Evolutionary conservation across 2,888 invertebrate species (phyloP).

Genomic region (Ectemnius cavifrons): DNA sequence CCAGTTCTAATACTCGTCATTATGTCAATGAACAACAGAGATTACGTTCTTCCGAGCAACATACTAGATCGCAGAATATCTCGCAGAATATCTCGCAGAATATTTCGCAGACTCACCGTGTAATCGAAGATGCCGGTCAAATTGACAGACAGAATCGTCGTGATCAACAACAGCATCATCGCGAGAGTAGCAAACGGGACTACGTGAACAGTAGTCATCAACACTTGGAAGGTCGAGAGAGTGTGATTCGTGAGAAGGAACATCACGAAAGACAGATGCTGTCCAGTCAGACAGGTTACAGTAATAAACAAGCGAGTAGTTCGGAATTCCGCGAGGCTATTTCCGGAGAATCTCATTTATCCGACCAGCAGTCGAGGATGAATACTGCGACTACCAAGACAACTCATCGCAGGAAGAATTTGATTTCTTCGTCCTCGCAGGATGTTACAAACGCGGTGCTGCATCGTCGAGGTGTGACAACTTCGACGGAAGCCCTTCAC

Average conservation of each 20-base stretch:
- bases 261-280: constrained; percentile 76
- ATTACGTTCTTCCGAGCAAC: constrained; percentile 53
- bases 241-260: constrained; percentile 70
- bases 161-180: constrained; percentile 36
- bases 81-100: constrained; percentile 11
- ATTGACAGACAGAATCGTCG: constrained; percentile 35
- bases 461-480: constrained; percentile 85
- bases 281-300: constrained; percentile 77
- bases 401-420: constrained; percentile 85
- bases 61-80: constrained; percentile 38
- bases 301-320: constrained; percentile 78
- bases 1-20: constrained; percentile 33
- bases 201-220: constrained; percentile 61
- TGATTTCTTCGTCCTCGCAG: constrained; percentile 85
- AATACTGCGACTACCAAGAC: constrained; percentile 60
- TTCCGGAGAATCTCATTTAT: constrained; percentile 52
- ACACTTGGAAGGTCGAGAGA: constrained; percentile 61
- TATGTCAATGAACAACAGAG: constrained; percentile 54
- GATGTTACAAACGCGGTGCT: constrained; percentile 88
- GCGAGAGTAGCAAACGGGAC: constrained; percentile 64
- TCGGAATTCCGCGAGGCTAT: constrained; percentile 81
- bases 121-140: constrained; percentile 58
- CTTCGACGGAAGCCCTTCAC: constrained; percentile 86
- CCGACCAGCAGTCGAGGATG: constrained; percentile 49
- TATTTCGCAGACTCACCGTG: constrained; percentile 32